Evolutionary conservation across 2,113 vertebrate genomes (phyloP).

Genomic region (Thomomys bottae): DNA sequence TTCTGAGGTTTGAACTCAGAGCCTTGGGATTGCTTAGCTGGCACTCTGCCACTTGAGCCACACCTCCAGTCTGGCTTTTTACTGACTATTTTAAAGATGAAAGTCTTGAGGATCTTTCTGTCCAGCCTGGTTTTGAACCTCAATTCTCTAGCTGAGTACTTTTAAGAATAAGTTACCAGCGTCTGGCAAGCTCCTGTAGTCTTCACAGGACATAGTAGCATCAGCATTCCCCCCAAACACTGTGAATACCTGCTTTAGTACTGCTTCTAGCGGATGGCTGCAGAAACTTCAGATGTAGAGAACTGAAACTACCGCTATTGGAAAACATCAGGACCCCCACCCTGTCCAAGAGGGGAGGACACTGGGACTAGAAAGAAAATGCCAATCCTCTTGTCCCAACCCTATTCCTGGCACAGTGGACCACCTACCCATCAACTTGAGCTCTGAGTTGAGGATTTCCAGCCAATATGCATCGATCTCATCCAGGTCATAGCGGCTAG

Average conservation of each 20-base stretch:
- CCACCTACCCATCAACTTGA: constrained; percentile 94
- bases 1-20: too few species aligned
- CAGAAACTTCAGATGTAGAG: neutral
- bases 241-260: neutral
- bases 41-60: too few species aligned
- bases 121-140: too few species aligned
- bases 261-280: neutral
- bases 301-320: neutral
- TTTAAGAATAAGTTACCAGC: too few species aligned
- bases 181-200: neutral
- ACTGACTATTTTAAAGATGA: too few species aligned
- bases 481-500: constrained; percentile 96
- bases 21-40: too few species aligned
- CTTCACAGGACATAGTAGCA: fast-evolving
- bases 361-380: neutral
- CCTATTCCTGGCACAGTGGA: neutral
- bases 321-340: neutral
- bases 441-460: constrained; percentile 94
- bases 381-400: neutral
- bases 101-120: too few species aligned
- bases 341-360: neutral
- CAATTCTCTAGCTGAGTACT: too few species aligned
- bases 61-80: too few species aligned
- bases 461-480: constrained; percentile 96
- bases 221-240: neutral